phyloP scores from a whole-genome alignment of 2,888 invertebrate species.

The Orchestes rusci region DNA sequence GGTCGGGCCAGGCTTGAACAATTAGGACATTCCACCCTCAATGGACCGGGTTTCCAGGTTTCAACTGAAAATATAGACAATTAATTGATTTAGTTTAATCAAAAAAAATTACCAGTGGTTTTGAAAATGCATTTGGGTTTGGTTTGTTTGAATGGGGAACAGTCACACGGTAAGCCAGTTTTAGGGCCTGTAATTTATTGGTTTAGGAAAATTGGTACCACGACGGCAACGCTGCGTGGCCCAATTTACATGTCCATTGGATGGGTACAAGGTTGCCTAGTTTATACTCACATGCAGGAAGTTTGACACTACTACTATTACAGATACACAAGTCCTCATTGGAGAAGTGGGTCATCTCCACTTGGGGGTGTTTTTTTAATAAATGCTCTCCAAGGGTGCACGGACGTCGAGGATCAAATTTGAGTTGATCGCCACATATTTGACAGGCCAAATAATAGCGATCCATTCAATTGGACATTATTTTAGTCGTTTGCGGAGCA shows the following conservation, averaged over 20 bases:
- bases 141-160: too few species aligned
- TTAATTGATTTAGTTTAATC: not conserved
- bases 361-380: constrained; percentile 34
- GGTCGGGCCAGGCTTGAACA: constrained; percentile 36
- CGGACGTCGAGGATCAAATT: constrained; percentile 30
- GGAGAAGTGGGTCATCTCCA: constrained; percentile 34
- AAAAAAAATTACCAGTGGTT: constrained; percentile 29
- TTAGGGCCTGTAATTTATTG: constrained; percentile 16
- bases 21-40: constrained; percentile 32
- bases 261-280: too few species aligned
- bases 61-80: constrained; percentile 32
- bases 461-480: constrained; percentile 20
- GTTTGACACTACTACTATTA: constrained; percentile 8
- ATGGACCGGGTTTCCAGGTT: constrained; percentile 38
- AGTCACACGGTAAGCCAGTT: constrained; percentile 11
- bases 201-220: too few species aligned
- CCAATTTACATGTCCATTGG: too few species aligned
- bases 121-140: constrained; percentile 20
- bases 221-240: too few species aligned
- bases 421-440: constrained; percentile 35
- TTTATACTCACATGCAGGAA: constrained; percentile 10
- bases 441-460: constrained; percentile 28
- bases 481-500: constrained; percentile 12
- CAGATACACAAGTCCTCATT: constrained; percentile 19
- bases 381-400: constrained; percentile 36